Evolutionary conservation across 2,113 vertebrate genomes (phyloP).

Genomic region (Drymodes brunneopygia): DNA sequence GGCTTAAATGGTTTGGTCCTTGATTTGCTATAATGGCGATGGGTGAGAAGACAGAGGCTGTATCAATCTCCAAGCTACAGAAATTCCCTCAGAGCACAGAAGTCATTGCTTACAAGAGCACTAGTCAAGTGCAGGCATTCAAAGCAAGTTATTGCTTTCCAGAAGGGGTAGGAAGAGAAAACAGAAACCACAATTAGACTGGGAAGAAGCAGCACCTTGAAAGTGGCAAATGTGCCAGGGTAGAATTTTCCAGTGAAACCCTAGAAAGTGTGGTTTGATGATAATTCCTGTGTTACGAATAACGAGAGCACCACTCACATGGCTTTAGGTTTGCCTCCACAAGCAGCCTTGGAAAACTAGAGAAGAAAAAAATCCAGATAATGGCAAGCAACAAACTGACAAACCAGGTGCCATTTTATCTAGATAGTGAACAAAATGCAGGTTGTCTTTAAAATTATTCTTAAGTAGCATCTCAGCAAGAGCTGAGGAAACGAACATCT

Average conservation of each 20-base stretch:
- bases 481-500: neutral
- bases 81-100: neutral
- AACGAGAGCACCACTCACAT: neutral
- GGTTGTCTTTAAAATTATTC: neutral
- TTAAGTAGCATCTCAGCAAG: neutral
- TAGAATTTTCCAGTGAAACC: neutral
- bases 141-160: neutral
- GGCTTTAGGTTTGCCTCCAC: neutral
- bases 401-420: neutral
- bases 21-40: neutral
- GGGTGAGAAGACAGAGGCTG: neutral
- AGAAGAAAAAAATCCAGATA: neutral
- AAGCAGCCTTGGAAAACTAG: neutral
- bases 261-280: neutral
- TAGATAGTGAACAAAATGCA: neutral
- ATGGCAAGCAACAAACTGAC: neutral
- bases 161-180: neutral
- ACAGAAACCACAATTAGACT: neutral
- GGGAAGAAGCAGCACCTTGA: neutral
- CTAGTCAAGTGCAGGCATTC: neutral
- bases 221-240: neutral
- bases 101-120: neutral
- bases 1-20: neutral
- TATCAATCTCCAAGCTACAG: neutral
- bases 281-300: neutral